These are phyloP conservation scores for Eristalis pertinax DNA, from an alignment of 2,888 invertebrate species.

Conservation along the genomic window DNA sequence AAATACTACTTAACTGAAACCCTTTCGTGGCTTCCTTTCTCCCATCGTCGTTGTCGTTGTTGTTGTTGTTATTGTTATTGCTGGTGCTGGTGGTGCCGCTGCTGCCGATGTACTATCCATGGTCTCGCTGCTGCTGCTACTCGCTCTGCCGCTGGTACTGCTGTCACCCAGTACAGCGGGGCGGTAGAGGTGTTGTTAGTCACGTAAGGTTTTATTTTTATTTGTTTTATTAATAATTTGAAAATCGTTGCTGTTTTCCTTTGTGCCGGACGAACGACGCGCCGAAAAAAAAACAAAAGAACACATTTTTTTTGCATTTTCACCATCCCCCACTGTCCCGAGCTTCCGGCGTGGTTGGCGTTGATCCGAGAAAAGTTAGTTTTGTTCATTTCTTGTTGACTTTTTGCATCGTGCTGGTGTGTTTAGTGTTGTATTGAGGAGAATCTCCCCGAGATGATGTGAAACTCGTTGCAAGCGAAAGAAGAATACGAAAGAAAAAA, in stretches of 20 bases:
- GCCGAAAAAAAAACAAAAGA: conserved; percentile 16
- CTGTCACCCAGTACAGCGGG: conserved; percentile 21
- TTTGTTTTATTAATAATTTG: conserved; percentile 64
- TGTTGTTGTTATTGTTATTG: conserved; percentile 11
- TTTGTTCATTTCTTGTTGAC: background rate
- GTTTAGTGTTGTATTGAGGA: conserved; percentile 30
- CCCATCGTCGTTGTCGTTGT: conserved; percentile 28
- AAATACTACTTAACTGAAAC: conserved; percentile 13
- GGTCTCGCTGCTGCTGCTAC: conserved; percentile 26
- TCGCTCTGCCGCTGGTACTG: conserved; percentile 25
- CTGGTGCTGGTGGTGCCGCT: conserved; percentile 34
- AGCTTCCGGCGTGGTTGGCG: conserved; percentile 38
- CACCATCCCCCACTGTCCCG: background rate
- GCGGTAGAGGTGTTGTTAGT: conserved; percentile 49
- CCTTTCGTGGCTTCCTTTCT: conserved; percentile 47
- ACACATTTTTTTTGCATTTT: conserved; percentile 21
- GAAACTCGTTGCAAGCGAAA: conserved; percentile 9
- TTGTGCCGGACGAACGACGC: conserved; percentile 11
- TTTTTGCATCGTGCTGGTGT: conserved; percentile 18
- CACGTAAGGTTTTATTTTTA: conserved; percentile 71
- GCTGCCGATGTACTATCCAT: conserved; percentile 23
- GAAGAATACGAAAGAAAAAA: background rate
- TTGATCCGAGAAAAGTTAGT: conserved; percentile 15
- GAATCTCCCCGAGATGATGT: conserved; percentile 3
- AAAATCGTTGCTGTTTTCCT: conserved; percentile 47